A percentile compares a stretch with the other conserved stretches of the same genome.
These are phyloP conservation scores for Halictus rubicundus DNA, from an alignment of 1,140 invertebrate genomes.

Conservation along the genomic window DNA sequence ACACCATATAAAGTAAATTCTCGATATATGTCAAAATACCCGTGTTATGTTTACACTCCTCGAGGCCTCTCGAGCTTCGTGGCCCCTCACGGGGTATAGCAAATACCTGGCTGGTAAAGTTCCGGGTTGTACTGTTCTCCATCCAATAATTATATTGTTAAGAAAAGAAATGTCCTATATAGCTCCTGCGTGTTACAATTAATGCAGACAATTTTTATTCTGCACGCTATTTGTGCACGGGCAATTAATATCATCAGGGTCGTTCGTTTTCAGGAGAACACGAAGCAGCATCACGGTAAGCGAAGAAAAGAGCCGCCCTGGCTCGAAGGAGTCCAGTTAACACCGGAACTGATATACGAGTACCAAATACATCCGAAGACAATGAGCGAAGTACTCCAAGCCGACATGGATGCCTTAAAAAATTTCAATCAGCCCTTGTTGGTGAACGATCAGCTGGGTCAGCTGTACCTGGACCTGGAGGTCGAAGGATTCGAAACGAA, in stretches of 20 bases:
- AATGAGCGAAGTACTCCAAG: slow-evolving; percentile 84
- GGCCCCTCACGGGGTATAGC: too few relatives aligned
- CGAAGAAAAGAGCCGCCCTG: slow-evolving; percentile 82
- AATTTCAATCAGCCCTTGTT: slow-evolving; percentile 83
- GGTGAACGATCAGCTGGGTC: slow-evolving; percentile 87
- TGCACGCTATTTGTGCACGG: too few relatives aligned
- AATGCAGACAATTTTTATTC: too few relatives aligned
- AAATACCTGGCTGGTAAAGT: too few relatives aligned
- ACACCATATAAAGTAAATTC: too few relatives aligned
- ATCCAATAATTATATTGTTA: too few relatives aligned
- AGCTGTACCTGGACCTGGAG: slow-evolving; percentile 87
- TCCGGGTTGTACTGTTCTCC: too few relatives aligned
- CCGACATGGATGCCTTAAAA: slow-evolving; percentile 84
- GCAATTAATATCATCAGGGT: neutral
- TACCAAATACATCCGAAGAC: slow-evolving; percentile 84
- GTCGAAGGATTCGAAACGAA: slow-evolving; percentile 82
- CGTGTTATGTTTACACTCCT: too few relatives aligned
- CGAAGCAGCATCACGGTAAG: slow-evolving; percentile 53
- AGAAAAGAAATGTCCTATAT: too few relatives aligned
- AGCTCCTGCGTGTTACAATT: too few relatives aligned
- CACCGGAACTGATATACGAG: slow-evolving; percentile 85
- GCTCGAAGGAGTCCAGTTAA: slow-evolving; percentile 84
- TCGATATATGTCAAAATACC: too few relatives aligned
- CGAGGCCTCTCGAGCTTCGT: too few relatives aligned
- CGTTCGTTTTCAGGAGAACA: slow-evolving; percentile 16